These are phyloP conservation scores for Beris chalybata DNA, from an alignment of 2,888 invertebrate species.

Conservation along the genomic window DNA sequence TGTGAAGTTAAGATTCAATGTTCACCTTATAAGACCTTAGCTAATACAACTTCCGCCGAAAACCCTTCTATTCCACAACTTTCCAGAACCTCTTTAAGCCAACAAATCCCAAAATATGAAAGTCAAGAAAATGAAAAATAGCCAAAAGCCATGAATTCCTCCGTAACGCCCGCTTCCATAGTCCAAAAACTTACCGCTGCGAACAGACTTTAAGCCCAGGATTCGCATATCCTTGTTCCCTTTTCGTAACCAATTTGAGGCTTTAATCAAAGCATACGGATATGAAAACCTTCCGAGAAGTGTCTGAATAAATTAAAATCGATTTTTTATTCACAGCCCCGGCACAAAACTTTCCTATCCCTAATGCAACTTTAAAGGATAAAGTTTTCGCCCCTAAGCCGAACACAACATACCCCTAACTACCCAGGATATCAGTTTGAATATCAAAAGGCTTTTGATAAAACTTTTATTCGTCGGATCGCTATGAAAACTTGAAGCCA, in stretches of 20 bases:
- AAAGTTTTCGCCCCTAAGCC: not conserved
- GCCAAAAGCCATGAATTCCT: slow-evolving; percentile 6
- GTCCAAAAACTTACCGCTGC: too few relatives aligned
- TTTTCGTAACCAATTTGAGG: not conserved
- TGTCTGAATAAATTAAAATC: slow-evolving; percentile 19
- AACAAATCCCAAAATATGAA: not conserved
- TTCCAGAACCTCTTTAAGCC: not conserved
- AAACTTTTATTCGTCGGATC: too few relatives aligned
- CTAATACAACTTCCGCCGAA: too few relatives aligned
- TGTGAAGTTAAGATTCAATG: too few relatives aligned
- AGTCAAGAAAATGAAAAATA: slow-evolving; percentile 3
- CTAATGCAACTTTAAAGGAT: not conserved
- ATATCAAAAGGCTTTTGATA: too few relatives aligned
- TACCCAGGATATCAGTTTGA: too few relatives aligned
- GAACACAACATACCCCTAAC: too few relatives aligned
- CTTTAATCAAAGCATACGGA: not conserved
- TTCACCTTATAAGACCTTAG: too few relatives aligned
- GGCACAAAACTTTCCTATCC: not conserved
- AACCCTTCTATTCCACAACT: too few relatives aligned
- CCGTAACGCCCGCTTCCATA: too few relatives aligned
- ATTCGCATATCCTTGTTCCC: not conserved
- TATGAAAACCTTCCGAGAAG: slow-evolving; percentile 7
- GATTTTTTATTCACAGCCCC: not conserved
- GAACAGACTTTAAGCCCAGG: too few relatives aligned
- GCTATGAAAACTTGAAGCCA: too few relatives aligned